Evolutionary conservation across 2,113 vertebrate species (phyloP), one percentile per base, ranked within the genome.

Genomic region (Alectura lathami): DNA sequence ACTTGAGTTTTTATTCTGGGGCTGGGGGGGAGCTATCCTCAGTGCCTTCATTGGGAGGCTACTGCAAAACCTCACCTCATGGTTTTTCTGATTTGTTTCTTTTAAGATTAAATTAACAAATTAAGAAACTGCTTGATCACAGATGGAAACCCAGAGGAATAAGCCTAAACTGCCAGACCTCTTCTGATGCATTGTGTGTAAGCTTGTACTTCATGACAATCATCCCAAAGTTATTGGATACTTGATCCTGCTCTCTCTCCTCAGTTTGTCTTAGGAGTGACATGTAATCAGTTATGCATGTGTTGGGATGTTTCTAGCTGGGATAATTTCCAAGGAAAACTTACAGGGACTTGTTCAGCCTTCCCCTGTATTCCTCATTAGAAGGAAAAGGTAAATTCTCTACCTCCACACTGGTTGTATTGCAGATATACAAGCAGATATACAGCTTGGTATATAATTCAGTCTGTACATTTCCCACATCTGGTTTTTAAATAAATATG

Each of bases 21-120:
- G 63, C 7, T 27, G 29, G 21, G 32, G 30, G 0, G 9, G 5
- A 0, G 3, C 85, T 77, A 38, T 45, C 8, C 5, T 3, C 42
- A 32, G 53, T 84, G 36, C 34, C 67, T 18, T 38, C 59, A 13
- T 24, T 38, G 18, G n/a, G 36, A 66, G 8, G 17, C 10, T 8
- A 13, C 42, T 60, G 26, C n/a, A 73, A 48, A 89, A 60, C 27
- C 15, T 87, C 62, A 34, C 4, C 17, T 87, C 62, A 36, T 4
- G 10, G 11, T 12, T 87, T 87, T 78, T 68, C 23, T 24, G 6
- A 26, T 45, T 81, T 51, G 6, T 68, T 87, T 85, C 14, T 77
- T 34, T 59, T 54, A 73, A 54, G 62, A 9, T 6, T 26, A 17
- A 9, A n/a, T n/a, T n/a, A n/a, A n/a, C n/a, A n/a, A n/a, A n/a